A percentile compares a stretch with the other conserved stretches of the same genome.
Evolutionary conservation across 2,113 vertebrate genomes (phyloP).

Genomic region (Alethe castanea): DNA sequence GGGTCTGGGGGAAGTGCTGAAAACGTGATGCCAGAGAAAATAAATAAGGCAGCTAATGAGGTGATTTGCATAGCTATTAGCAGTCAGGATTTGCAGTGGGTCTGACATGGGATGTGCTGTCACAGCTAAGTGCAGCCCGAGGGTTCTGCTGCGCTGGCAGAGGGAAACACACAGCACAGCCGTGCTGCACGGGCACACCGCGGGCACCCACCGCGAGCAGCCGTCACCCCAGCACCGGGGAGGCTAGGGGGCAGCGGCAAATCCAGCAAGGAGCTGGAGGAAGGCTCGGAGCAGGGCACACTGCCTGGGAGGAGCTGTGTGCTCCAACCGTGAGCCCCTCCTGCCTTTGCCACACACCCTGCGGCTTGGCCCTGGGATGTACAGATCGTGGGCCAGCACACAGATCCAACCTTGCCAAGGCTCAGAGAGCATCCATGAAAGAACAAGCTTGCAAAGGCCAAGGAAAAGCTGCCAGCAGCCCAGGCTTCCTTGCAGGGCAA

Average conservation of each 20-base stretch:
- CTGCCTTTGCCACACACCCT: fast-evolving
- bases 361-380: fast-evolving
- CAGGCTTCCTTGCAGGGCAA: not conserved
- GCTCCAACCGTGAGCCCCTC: not conserved
- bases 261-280: not conserved
- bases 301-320: not conserved
- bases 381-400: not conserved
- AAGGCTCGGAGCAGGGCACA: not conserved
- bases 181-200: fast-evolving
- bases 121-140: not conserved
- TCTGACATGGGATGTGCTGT: constrained; percentile 43
- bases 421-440: not conserved
- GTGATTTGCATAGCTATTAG: constrained; percentile 72
- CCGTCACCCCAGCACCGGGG: fast-evolving
- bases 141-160: not conserved
- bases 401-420: not conserved
- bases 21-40: constrained; percentile 44
- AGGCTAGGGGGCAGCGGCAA: not conserved
- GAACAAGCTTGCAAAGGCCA: not conserved
- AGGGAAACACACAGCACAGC: not conserved
- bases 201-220: not conserved
- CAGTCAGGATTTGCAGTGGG: constrained; percentile 38
- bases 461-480: not conserved
- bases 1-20: not conserved
- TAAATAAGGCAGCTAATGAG: constrained; percentile 66